Conservation (phyloP, 1,140 invertebrate genomes). For the Cephus cinctus region DNA sequence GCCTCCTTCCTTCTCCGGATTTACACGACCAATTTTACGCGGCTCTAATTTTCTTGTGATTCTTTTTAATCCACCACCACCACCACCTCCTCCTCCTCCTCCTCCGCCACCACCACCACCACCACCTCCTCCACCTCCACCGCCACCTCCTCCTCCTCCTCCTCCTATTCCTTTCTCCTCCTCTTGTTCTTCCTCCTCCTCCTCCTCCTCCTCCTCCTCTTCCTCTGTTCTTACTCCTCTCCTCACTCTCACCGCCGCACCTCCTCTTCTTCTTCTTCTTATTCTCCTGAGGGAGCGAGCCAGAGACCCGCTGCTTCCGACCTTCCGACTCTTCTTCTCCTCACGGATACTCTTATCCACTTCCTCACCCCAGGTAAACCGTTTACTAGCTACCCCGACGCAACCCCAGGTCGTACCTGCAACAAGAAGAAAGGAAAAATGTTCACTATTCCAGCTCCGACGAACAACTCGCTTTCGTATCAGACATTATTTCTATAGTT, state of each 20-base stretch:
- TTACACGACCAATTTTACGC: no score
- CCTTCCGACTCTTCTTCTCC: constrained; percentile 5
- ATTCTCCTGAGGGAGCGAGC: constrained; percentile 4
- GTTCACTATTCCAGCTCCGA: no score
- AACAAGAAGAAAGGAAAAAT: no score
- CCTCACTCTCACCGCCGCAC: constrained; percentile 5
- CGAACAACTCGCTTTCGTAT: no score
- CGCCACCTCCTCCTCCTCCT: constrained; percentile 18
- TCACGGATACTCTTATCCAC: no score
- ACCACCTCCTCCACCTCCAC: constrained; percentile 17
- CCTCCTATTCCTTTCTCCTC: constrained; percentile 10
- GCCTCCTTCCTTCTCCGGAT: constrained; percentile 10
- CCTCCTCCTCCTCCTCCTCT: constrained; percentile 12
- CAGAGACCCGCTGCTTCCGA: no score
- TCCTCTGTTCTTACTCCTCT: constrained; percentile 16
- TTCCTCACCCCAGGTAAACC: constrained; percentile 33
- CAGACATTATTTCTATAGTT: no score
- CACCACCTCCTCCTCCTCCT: constrained; percentile 25
- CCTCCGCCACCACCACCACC: constrained; percentile 19
- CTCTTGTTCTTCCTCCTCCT: background rate
- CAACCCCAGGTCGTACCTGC: constrained; percentile 52
- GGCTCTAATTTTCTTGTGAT: constrained; percentile 29
- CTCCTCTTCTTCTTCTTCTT: background rate
- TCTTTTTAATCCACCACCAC: no score
- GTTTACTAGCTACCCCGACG: constrained; percentile 48